Evolutionary conservation across 2,797 vertebrate species (phyloP), one percentile per base, ranked within the genome.

Genomic region (Alosa sapidissima): DNA sequence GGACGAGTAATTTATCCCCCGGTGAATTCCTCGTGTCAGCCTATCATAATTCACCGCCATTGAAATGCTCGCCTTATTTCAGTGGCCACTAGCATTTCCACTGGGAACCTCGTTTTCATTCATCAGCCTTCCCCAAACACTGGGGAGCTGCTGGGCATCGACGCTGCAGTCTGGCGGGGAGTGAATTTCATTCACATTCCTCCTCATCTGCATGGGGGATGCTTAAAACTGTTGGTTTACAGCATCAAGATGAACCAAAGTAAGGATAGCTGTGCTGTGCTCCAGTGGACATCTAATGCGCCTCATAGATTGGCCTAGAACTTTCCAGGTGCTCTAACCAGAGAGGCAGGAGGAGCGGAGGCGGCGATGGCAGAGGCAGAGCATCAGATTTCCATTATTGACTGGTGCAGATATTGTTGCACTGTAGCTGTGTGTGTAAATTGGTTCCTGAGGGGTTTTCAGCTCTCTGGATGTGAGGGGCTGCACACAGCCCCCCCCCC

Each of bases 381-480:
- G 96, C 96, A 97, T 97, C 96, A 97, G 96, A 97, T 97, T 97
- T 97, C 96, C 96, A 97, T 98, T 99, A 99, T 98, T 98, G 97
- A 98, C 97, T 97, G 96, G 95, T 96, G 96, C 96, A 97, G 97
- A 97, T 98, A 97, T 97, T 96, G 96, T 97, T 96, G 96, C 96
- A 96, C 96, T 96, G 97, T 97, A 97, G 97, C 94, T 82, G 86
- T 96, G 96, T 95, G 95, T 97, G 95, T 97, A 98, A 99, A 99
- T 99, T 98, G 97, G 97, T 96, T 98, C 97, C 97, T 97, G 96
- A 96, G 97, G 97, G 97, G 95, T 96, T 98, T 96, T 97, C 96
- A 95, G 91, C 91, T 94, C 92, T 90, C 91, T 90, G 96, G 97
- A 91, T 90, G 89, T 11, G 9, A 65, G 62, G 9, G 24, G 62